Evolutionary conservation across 2,888 invertebrate genomes (phyloP), one percentile per base, ranked within the genome.

Genomic region (Nomada lathburiana): DNA sequence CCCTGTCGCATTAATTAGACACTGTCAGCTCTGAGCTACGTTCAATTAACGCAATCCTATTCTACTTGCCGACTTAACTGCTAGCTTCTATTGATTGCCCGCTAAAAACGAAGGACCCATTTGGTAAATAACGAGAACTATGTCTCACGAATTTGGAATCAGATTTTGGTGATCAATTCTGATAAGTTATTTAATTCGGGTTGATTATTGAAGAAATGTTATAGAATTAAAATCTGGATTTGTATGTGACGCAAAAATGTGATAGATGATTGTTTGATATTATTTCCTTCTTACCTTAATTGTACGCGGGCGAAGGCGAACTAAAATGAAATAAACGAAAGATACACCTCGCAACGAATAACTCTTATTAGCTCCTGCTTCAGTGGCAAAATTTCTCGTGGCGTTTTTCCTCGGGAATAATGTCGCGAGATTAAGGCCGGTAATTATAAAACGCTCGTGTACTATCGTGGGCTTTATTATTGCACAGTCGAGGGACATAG

Each of bases 401-500:
- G 29, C n/a, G 64, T 47, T 47, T 71, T 52, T 62, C 53, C n/a
- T 20, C 29, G 4, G 65, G 36, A 67, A 67, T 62, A 74, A 77
- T 59, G 60, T 20, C 11, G 36, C 60, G 75, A 55, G 67, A 75
- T 77, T 67, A 75, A 77, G 67, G 23, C 53, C 20, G 44, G 67
- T 65, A 74, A 74, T 62, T 67, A 62, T 16, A 62, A 75, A 60
- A 20, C 47, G 18, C 23, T 23, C 53, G 67, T 52, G 67, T 44
- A 64, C 44, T 72, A 72, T 72, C 44, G 64, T 16, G 55, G 29
- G 26, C 44, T 72, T 72, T 72, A 72, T 64, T 64, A 36, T 44
- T 64, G 64, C 10, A 11, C 44, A 26, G 50, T 44, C 20, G 16
- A 20, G n/a, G 13, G 23, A 29, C 64, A 26, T 64, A 72, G 72